Base-by-base conservation (phyloP, 2,888 invertebrate genomes). In the Mesorhabditis spiculigera region DNA sequence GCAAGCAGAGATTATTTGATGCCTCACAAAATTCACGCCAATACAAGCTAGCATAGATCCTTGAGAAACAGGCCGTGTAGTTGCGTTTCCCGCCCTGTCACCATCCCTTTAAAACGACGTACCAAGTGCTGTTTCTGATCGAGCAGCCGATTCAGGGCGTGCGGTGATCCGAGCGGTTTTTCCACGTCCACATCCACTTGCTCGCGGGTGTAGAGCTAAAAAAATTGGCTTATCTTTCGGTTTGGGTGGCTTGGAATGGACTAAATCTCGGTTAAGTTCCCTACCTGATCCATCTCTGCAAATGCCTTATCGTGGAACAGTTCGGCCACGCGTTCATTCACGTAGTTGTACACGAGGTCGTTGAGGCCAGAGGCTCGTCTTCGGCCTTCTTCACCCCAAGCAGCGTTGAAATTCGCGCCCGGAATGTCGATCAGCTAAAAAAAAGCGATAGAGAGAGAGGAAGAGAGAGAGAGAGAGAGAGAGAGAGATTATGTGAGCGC, bases 341-440 rank as follows among this genome's bases (percentile, higher is more conserved):
- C 88, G 86, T 96, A 96, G 87, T 96, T 96, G 81, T 93, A 93
- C 80, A 94, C 92, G 50, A 96, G 89, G 85, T 95, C 95, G 74
- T 92, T 92, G 73, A 95, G 91, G 5, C 68, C 70, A n/a, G 63
- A 43, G 1, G 67, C 43, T 5, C 61, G 16, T 62, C 41, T 16
- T 61, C 63, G 45, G 1, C 68, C 43, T 5, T n/a, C 43, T 4
- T 71, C 66, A 13, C 63, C 63, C 73, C 75, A 72, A 5, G 66
- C 71, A 8, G 71, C 62, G 45, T 70, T 69, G 67, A 68, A 73
- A 6, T 71, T 73, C 10, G 70, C 69, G 66, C 76, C 76, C n/a
- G 76, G 76, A 63, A 66, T 68, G 43, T 76, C 76, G 67, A 76
- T 45, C 28, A 76, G 61, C 76, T 73, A 41, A 65, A 41, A 13